phyloP scores from a whole-genome alignment of 1,140 invertebrate genomes.

The Bradynema listronoti region DNA sequence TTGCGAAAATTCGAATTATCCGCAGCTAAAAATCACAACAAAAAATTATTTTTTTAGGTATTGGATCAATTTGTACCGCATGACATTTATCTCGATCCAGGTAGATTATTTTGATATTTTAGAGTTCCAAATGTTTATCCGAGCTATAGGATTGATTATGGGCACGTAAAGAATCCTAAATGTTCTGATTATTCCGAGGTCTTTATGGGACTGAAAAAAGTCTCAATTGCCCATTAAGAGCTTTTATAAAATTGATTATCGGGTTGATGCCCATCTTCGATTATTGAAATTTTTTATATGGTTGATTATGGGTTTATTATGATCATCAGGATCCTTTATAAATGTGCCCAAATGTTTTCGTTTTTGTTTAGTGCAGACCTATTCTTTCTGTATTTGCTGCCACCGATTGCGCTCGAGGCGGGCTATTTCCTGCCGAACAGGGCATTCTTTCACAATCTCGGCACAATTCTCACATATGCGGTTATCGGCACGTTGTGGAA shows the following conservation, averaged over 20 bases:
- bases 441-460: conserved; percentile 85
- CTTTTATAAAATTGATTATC: too few species aligned
- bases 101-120: conserved; percentile 18
- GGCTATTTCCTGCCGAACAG: conserved; percentile 95
- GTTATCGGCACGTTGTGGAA: conserved; percentile 66
- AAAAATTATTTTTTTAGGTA: conserved; percentile 14
- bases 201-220: too few species aligned
- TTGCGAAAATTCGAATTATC: not conserved
- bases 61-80: conserved; percentile 36
- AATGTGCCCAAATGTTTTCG: not conserved
- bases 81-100: conserved; percentile 51
- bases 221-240: too few species aligned
- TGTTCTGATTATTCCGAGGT: too few species aligned
- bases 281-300: too few species aligned
- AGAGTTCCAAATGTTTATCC: too few species aligned
- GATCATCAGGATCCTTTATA: not conserved
- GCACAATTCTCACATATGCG: conserved; percentile 86
- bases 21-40: too few species aligned
- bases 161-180: too few species aligned
- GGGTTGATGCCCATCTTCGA: too few species aligned
- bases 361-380: conserved; percentile 25
- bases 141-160: too few species aligned
- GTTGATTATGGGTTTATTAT: too few species aligned
- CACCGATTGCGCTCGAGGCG: conserved; percentile 79
- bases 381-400: conserved; percentile 37